phyloP scores from a whole-genome alignment of 2,113 vertebrate genomes.

The Myotis lucifugus region DNA sequence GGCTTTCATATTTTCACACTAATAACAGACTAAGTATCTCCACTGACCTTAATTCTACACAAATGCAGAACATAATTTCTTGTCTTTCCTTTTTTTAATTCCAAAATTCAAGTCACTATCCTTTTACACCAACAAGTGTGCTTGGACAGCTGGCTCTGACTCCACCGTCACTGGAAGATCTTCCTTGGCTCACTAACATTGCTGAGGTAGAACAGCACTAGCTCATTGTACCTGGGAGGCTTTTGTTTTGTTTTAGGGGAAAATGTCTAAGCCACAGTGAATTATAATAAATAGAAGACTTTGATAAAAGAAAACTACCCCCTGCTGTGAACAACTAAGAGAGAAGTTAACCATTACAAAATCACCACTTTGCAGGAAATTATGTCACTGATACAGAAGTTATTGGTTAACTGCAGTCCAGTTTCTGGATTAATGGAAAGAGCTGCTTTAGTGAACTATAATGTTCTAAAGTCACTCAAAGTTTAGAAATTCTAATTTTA shows the following conservation, averaged over 20 bases:
- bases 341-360: conserved; percentile 78
- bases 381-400: conserved; percentile 67
- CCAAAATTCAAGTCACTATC: background rate
- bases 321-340: conserved; percentile 56
- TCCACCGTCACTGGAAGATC: background rate
- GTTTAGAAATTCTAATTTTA: background rate
- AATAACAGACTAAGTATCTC: background rate
- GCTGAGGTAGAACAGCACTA: background rate
- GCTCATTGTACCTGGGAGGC: background rate
- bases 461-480: background rate
- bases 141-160: background rate
- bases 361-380: conserved; percentile 60
- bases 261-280: conserved; percentile 34
- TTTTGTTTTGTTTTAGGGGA: conserved; percentile 4
- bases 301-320: conserved; percentile 52
- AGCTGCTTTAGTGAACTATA: background rate
- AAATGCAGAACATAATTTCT: background rate
- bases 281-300: conserved; percentile 41
- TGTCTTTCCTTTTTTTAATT: background rate
- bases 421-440: conserved; percentile 52
- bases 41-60: background rate
- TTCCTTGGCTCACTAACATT: background rate
- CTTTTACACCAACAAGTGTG: background rate
- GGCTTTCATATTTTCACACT: background rate
- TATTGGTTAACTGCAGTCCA: conserved; percentile 71